Percentiles rank a stretch among this genome's conserved stretches.
phyloP scores from a whole-genome alignment of 2,797 vertebrate species.

The Cynodonichthys magdalenae region DNA sequence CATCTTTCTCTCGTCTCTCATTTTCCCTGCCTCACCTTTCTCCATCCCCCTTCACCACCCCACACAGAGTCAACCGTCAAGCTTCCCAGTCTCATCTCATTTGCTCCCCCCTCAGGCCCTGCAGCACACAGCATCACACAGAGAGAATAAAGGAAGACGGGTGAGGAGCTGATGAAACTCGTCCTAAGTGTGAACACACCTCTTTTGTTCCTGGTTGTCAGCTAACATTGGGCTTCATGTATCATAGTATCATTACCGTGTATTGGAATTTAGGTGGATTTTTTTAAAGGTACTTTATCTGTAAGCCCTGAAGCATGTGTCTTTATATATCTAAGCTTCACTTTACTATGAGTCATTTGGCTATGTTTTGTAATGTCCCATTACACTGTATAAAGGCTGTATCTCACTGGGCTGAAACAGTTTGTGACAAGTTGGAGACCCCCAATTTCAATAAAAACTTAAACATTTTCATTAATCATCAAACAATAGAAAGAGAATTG shows the following conservation, averaged over 20 bases:
- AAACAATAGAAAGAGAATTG: no score
- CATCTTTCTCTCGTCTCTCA: constrained; percentile 5
- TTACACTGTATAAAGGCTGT: neutral
- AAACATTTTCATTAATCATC: no score
- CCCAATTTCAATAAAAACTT: no score
- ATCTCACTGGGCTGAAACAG: no score
- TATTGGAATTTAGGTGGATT: constrained; percentile 8
- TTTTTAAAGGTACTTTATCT: constrained; percentile 1
- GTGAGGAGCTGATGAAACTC: constrained; percentile 35
- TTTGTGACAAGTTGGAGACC: no score
- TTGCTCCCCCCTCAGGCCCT: constrained; percentile 61
- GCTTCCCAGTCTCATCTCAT: constrained; percentile 45
- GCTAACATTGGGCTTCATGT: constrained; percentile 38
- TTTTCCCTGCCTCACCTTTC: constrained; percentile 20
- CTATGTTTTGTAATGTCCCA: constrained; percentile 1
- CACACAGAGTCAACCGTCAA: constrained; percentile 9
- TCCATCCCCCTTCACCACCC: neutral
- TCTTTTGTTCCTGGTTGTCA: constrained; percentile 35
- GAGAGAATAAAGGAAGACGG: neutral
- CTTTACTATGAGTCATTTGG: constrained; percentile 33
- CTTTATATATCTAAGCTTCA: constrained; percentile 8
- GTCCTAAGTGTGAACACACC: constrained; percentile 21
- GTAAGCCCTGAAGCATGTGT: neutral
- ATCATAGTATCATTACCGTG: constrained; percentile 43
- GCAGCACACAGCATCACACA: constrained; percentile 45